Evolutionary conservation across 2,113 vertebrate genomes (phyloP).

Genomic region (Megaceryle torquata): DNA sequence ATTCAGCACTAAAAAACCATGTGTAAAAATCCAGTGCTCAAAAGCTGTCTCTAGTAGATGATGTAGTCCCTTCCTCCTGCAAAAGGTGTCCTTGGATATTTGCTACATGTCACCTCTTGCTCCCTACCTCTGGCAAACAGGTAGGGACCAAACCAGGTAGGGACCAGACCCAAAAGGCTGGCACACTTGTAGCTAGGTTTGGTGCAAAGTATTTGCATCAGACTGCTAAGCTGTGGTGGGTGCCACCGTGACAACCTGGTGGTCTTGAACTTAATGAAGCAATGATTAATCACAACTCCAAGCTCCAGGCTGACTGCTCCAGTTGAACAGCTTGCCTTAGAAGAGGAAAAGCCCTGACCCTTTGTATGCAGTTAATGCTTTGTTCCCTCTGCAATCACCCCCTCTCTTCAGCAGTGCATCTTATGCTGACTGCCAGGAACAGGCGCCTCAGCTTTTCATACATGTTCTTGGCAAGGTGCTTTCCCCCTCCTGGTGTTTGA

Average conservation of each 20-base stretch:
- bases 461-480: conserved; percentile 9
- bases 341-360: background rate
- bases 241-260: background rate
- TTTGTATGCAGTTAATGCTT: background rate
- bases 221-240: background rate
- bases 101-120: rapidly evolving
- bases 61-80: background rate
- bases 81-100: background rate
- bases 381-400: background rate
- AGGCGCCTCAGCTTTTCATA: background rate
- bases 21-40: background rate
- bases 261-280: background rate
- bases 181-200: background rate
- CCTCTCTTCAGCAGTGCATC: background rate
- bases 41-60: background rate
- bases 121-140: background rate
- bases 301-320: background rate
- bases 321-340: background rate
- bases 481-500: background rate
- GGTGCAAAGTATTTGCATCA: background rate
- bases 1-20: background rate
- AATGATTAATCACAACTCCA: background rate
- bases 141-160: background rate
- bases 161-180: background rate
- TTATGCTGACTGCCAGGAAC: background rate